Percentiles rank a stretch among this genome's conserved stretches.
phyloP scores from a whole-genome alignment of 2,888 invertebrate species.

The Aphrophora alni region DNA sequence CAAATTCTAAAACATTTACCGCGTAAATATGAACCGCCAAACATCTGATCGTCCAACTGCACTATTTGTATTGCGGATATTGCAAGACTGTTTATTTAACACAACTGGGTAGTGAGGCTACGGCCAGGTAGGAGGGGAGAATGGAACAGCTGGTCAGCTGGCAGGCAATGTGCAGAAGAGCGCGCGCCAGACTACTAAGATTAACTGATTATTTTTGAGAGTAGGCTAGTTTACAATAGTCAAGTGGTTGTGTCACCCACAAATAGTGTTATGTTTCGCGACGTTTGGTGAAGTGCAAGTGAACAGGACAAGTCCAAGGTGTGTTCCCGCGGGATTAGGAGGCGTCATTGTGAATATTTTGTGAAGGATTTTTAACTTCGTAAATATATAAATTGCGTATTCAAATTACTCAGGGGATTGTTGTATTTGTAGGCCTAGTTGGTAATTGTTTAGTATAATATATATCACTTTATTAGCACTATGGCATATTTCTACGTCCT shows the following conservation, averaged over 20 bases:
- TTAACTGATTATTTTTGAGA: neutral
- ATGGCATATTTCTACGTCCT: no score
- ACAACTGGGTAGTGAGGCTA: neutral
- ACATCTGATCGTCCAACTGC: neutral
- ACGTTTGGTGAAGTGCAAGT: neutral
- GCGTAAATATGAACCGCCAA: no score
- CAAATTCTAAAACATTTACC: no score
- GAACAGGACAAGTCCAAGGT: neutral
- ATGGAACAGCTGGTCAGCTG: neutral
- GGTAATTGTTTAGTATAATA: no score
- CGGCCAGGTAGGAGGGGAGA: neutral
- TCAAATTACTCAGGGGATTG: no score
- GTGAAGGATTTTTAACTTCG: no score
- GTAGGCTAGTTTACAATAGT: constrained; percentile 9
- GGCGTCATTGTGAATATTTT: neutral
- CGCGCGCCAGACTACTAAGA: neutral
- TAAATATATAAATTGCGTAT: no score
- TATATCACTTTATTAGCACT: no score
- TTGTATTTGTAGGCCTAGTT: no score
- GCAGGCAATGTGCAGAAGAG: neutral
- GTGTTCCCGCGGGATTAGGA: neutral
- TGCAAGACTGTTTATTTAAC: neutral
- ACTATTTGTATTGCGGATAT: neutral
- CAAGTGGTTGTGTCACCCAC: constrained; percentile 6
- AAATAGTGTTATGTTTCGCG: neutral